Evolutionary conservation across 2,888 invertebrate species (phyloP).

Genomic region (Steinernema carpocapsae): DNA sequence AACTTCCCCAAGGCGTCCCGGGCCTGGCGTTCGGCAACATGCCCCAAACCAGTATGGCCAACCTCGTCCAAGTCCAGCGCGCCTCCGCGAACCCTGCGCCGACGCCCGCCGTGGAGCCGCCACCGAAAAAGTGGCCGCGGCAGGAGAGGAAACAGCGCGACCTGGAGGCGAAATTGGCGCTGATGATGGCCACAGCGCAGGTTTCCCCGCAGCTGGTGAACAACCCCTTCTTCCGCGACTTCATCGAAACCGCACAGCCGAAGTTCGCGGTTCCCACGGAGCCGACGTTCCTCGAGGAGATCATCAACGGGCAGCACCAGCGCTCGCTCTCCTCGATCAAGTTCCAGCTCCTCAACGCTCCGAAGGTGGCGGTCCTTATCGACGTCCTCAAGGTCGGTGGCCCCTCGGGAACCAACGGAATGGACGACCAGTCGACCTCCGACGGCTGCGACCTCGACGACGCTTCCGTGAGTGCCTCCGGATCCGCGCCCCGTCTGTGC

Average conservation of each 20-base stretch:
- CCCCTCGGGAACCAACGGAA: background rate
- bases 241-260: constrained; percentile 60
- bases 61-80: constrained; percentile 36
- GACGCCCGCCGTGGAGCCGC: constrained; percentile 19
- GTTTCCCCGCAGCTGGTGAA: constrained; percentile 42
- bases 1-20: constrained; percentile 29
- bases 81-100: constrained; percentile 43
- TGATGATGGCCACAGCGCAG: constrained; percentile 43
- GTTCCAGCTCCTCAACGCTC: constrained; percentile 38
- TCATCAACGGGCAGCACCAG: constrained; percentile 39
- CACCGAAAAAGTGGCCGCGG: constrained; percentile 60
- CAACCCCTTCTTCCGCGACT: constrained; percentile 55
- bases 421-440: constrained; percentile 15
- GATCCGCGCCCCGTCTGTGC: constrained; percentile 37
- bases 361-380: constrained; percentile 42
- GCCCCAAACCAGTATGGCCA: constrained; percentile 40
- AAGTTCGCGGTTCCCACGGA: constrained; percentile 58
- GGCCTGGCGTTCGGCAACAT: constrained; percentile 28
- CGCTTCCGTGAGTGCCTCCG: background rate
- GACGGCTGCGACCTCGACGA: constrained; percentile 18
- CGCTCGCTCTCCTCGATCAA: constrained; percentile 41
- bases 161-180: constrained; percentile 46
- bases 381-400: constrained; percentile 41
- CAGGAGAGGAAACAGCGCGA: constrained; percentile 61
- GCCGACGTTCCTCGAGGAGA: constrained; percentile 45